A percentile compares a stretch with the other conserved stretches of the same genome.
Evolutionary conservation across 2,888 invertebrate species (phyloP).

Genomic region (Seira musarum): DNA sequence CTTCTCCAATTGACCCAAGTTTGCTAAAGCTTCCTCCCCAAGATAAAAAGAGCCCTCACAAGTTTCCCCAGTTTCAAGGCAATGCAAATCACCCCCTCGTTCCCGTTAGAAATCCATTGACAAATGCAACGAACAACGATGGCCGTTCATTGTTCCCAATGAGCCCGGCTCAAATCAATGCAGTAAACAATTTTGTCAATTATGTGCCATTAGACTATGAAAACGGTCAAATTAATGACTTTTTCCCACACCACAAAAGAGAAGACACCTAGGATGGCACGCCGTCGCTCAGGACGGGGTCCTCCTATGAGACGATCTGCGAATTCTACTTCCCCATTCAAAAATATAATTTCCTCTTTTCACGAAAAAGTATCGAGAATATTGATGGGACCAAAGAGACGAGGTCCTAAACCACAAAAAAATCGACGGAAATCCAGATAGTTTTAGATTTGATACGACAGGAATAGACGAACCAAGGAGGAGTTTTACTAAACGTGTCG

Average conservation of each 20-base stretch:
- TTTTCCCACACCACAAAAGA: conserved; percentile 29
- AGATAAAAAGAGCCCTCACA: no score
- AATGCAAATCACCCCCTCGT: background rate
- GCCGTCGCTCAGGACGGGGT: background rate
- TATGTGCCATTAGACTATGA: conserved; percentile 52
- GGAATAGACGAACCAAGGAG: no score
- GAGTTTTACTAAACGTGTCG: no score
- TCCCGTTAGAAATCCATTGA: background rate
- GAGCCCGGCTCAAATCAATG: conserved; percentile 17
- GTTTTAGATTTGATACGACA: no score
- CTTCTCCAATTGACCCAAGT: no score
- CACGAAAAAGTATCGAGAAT: conserved; percentile 35
- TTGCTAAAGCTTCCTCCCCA: no score
- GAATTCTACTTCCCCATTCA: conserved; percentile 16
- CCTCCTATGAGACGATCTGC: background rate
- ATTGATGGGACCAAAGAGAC: conserved; percentile 13
- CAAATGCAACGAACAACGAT: background rate
- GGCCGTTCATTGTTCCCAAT: no score
- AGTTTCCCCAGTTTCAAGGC: background rate
- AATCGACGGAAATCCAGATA: background rate
- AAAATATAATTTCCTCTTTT: conserved; percentile 39
- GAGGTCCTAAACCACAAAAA: conserved; percentile 7
- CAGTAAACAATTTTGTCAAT: conserved; percentile 36
- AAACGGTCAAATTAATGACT: conserved; percentile 33
- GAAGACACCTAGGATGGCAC: background rate